Conservation (phyloP, 2,797 vertebrate species). For the Hyperoplus immaculatus region DNA sequence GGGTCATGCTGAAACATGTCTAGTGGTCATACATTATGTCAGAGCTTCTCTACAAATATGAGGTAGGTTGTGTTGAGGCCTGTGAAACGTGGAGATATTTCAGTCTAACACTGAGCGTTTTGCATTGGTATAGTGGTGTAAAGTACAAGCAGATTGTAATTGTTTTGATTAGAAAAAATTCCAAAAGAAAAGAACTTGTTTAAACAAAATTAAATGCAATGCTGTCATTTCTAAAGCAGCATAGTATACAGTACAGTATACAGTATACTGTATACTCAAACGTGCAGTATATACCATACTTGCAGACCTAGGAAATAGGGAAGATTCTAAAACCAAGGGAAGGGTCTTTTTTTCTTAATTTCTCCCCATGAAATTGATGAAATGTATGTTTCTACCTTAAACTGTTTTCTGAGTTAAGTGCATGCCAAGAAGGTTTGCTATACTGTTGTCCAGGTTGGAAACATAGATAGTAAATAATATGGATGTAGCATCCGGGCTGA, state of each 20-base stretch:
- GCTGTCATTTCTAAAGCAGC: neutral
- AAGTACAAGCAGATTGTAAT: neutral
- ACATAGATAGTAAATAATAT: too few species aligned
- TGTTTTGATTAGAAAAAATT: neutral
- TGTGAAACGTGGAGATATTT: conserved; percentile 30
- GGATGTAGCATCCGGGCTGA: too few species aligned
- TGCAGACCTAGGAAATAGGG: too few species aligned
- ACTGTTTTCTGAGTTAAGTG: too few species aligned
- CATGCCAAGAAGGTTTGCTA: too few species aligned
- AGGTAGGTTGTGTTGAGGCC: conserved; percentile 49
- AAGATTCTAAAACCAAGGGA: too few species aligned
- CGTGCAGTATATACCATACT: too few species aligned
- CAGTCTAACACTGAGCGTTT: neutral
- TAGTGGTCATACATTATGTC: conserved; percentile 34
- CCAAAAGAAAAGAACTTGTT: neutral
- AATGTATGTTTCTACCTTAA: too few species aligned
- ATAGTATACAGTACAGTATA: neutral
- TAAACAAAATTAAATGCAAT: neutral
- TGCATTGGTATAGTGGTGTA: neutral
- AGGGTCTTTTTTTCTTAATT: too few species aligned
- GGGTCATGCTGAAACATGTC: conserved; percentile 53
- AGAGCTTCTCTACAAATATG: conserved; percentile 35
- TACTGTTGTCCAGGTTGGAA: too few species aligned
- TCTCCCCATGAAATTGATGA: too few species aligned
- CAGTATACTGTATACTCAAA: neutral